Evolutionary conservation across 2,113 vertebrate genomes (phyloP).

Genomic region (Limanda limanda): DNA sequence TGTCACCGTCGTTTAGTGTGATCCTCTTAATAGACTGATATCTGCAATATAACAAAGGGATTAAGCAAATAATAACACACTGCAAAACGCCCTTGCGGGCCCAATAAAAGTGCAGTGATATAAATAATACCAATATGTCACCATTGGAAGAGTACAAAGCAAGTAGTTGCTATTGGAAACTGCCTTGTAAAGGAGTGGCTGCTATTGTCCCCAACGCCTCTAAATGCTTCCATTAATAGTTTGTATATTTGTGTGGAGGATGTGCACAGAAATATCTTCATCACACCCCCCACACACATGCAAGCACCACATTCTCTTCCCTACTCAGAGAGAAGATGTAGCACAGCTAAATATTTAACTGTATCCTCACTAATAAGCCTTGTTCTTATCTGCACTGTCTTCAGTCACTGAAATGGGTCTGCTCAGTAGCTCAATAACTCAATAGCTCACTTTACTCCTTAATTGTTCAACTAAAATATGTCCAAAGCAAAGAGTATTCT

Average conservation of each 20-base stretch:
- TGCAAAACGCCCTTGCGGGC: conserved; percentile 24
- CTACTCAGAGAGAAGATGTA: background rate
- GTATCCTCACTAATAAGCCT: background rate
- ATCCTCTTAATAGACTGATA: conserved; percentile 5
- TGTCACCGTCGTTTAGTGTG: background rate
- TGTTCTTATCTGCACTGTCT: background rate
- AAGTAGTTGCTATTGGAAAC: conserved; percentile 76
- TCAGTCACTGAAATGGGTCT: background rate
- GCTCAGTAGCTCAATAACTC: background rate
- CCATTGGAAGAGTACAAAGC: conserved; percentile 12
- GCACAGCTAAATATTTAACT: background rate
- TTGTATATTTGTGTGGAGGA: background rate
- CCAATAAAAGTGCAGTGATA: conserved; percentile 49
- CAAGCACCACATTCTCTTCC: background rate
- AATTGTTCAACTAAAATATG: no score
- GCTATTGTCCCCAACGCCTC: conserved; percentile 1
- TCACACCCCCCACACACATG: background rate
- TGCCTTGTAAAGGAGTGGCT: conserved; percentile 50
- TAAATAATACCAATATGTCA: conserved; percentile 46
- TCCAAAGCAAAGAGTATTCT: background rate
- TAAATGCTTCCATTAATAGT: conserved; percentile 10
- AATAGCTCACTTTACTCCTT: background rate
- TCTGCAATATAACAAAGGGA: conserved; percentile 20
- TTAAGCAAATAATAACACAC: conserved; percentile 34
- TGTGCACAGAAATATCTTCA: background rate